Evolutionary conservation across 1,140 invertebrate species (phyloP), one percentile per base, ranked within the genome.

Genomic region (Aphis gossypii): DNA sequence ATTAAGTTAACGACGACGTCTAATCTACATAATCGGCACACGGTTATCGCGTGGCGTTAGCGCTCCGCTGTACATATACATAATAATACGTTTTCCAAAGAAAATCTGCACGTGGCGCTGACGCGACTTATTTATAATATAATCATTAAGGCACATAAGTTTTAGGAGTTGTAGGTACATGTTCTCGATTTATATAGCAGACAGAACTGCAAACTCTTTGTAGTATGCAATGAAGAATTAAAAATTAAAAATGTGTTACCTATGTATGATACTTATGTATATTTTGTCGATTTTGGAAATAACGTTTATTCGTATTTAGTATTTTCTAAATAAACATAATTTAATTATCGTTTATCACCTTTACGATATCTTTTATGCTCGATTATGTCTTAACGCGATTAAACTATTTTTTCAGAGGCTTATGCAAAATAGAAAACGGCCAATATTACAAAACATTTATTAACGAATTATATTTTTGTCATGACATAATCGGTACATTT

Each of bases 11-110:
- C 87, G 87, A 54, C 87, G 51, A 41, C 51, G 88, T 38, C 88
- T 89, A 41, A 35, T 89, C 88, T 89, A 89, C 88, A 89, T 89
- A 56, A 89, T 56, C 88, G 35, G 35, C 88, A 23, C 87, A 89
- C 46, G 35, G 46, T 89, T 89, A 89, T 89, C 35, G 48, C 38
- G 23, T 7, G 11, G 87, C 35, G 48, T 89, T 89, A 51, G 30
- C 30, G 44, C 21, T 3, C 23, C 14, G 44, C 4, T 8, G 38
- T 5, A n/a, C 5, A 48, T 35, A 48, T 87, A 87, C 46, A 48
- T 48, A 87, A 87, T 87, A 48, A 48, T 51, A n/a, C 30, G 84
- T 86, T 86, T 86, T 44, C 41, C 1, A 46, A 86, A 25, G 44
- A 41, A 44, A 86, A 44, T 84, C 38, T 41, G 38, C 83, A 44